These are phyloP conservation scores for Caenorhabditis inopinata DNA, from an alignment of 1,140 invertebrate genomes.

Conservation along the genomic window DNA sequence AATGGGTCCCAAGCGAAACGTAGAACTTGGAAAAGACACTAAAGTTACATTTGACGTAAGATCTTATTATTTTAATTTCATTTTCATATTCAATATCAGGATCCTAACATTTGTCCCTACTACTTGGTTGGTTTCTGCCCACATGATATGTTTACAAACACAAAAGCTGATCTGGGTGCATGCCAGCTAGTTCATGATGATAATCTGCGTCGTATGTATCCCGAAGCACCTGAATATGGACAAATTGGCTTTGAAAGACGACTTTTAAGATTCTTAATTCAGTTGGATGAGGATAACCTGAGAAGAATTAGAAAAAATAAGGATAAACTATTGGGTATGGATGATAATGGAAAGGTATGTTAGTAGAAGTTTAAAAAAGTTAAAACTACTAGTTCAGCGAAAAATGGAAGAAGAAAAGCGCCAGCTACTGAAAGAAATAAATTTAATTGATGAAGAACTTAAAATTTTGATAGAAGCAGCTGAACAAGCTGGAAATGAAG, in stretches of 20 bases:
- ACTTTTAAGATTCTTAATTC: constrained; percentile 8
- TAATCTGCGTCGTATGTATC: neutral
- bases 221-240: neutral
- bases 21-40: constrained; percentile 6
- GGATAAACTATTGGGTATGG: constrained; percentile 4
- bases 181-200: constrained; percentile 33
- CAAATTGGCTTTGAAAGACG: constrained; percentile 25
- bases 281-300: constrained; percentile 35
- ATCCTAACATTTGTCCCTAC: constrained; percentile 38
- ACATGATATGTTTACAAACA: constrained; percentile 46
- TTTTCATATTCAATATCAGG: neutral
- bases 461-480: neutral
- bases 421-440: neutral
- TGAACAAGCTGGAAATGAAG: constrained; percentile 11
- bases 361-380: neutral
- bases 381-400: constrained; percentile 2
- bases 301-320: constrained; percentile 33
- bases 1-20: constrained; percentile 40
- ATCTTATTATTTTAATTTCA: no score
- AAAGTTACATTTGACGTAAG: constrained; percentile 31
- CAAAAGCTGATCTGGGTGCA: constrained; percentile 37
- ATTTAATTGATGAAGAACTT: neutral
- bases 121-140: constrained; percentile 41
- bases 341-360: neutral
- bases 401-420: constrained; percentile 11